Percentiles rank a stretch among this genome's conserved stretches.
Evolutionary conservation across 2,113 vertebrate species (phyloP).

Genomic region (Madoqua kirkii): DNA sequence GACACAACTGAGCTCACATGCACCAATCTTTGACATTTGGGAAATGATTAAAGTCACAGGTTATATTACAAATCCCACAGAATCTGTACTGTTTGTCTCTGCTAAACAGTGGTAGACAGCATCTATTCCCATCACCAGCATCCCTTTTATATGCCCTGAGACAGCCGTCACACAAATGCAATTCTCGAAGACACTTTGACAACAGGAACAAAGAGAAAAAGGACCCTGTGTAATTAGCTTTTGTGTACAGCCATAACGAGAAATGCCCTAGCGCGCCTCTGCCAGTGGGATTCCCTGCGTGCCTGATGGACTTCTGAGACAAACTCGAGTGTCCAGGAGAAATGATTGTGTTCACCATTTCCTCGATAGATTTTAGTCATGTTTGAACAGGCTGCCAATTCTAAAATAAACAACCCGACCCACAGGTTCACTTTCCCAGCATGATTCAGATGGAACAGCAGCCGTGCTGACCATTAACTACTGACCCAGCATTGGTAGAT

Average conservation of each 20-base stretch:
- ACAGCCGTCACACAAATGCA: conserved; percentile 21
- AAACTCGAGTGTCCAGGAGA: not conserved
- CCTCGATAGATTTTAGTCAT: not conserved
- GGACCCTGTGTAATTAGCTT: conserved; percentile 29
- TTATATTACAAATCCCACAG: not conserved
- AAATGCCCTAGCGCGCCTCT: not conserved
- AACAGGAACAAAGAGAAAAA: conserved; percentile 36
- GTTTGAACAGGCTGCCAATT: conserved; percentile 31
- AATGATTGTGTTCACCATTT: not conserved
- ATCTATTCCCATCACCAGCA: not conserved
- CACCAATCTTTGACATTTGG: not conserved
- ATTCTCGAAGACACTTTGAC: conserved; percentile 16
- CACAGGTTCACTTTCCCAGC: conserved; percentile 19
- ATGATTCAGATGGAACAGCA: not conserved
- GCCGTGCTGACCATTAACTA: conserved; percentile 12
- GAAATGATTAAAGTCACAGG: conserved; percentile 10
- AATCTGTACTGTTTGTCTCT: conserved; percentile 31
- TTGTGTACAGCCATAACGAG: not conserved
- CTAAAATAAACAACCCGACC: conserved; percentile 6
- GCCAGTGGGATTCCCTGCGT: not conserved
- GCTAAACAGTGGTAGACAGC: not conserved
- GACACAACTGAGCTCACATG: not conserved
- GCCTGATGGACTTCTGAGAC: not conserved
- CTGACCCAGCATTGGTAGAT: not conserved
- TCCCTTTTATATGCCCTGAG: conserved; percentile 25